phyloP scores from a whole-genome alignment of 2,888 invertebrate species.

The Pterostichus niger region DNA sequence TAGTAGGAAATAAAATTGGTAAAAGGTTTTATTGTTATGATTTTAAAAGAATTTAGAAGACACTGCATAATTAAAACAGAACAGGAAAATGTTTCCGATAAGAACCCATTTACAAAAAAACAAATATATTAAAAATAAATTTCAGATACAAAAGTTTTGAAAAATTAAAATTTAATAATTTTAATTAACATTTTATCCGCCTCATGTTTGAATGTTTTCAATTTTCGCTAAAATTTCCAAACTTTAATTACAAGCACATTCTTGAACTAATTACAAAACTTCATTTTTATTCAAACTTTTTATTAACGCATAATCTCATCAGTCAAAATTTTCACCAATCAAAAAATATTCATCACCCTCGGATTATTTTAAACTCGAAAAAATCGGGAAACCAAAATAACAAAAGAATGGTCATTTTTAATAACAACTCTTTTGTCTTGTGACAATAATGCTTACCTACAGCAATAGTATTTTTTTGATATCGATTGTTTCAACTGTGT shows the following conservation, averaged over 20 bases:
- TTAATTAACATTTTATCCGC: constrained; percentile 32
- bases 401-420: constrained; percentile 17
- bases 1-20: too few species aligned
- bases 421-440: constrained; percentile 2
- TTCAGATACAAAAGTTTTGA: neutral
- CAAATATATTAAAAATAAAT: neutral
- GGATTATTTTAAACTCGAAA: neutral
- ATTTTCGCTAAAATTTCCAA: constrained; percentile 47
- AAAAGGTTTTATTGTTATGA: too few species aligned
- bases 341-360: constrained; percentile 8
- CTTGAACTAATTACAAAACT: constrained; percentile 37
- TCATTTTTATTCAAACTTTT: constrained; percentile 34
- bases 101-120: neutral
- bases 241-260: constrained; percentile 43
- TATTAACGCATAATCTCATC: constrained; percentile 32
- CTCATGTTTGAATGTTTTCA: constrained; percentile 20
- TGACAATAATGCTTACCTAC: too few species aligned
- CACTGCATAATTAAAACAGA: too few species aligned
- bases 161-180: constrained; percentile 29
- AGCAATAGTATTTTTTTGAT: too few species aligned
- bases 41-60: too few species aligned
- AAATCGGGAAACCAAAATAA: constrained; percentile 5
- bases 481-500: too few species aligned
- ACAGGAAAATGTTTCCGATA: neutral
- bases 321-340: constrained; percentile 19